Evolutionary conservation across 2,797 vertebrate genomes (phyloP).

Genomic region (Chromobotia macracanthus): DNA sequence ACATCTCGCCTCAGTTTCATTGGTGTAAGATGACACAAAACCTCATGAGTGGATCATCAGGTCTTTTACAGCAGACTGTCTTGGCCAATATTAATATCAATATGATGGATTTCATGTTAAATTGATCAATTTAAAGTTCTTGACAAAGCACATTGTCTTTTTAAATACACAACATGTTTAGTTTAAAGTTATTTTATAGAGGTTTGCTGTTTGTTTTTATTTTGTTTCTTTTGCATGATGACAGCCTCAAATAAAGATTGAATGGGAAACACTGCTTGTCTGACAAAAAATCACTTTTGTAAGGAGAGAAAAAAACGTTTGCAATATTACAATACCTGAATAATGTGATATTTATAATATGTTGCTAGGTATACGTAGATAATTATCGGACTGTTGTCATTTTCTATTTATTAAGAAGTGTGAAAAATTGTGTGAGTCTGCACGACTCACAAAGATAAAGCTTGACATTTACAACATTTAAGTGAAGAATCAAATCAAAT

Average conservation of each 20-base stretch:
- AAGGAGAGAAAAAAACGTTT: background rate
- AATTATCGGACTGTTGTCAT: too few relatives aligned
- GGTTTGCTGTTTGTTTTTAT: slow-evolving; percentile 43
- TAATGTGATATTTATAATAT: too few relatives aligned
- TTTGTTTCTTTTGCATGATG: slow-evolving; percentile 67
- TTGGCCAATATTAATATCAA: slow-evolving; percentile 44
- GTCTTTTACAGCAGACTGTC: background rate
- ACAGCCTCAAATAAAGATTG: slow-evolving; percentile 73
- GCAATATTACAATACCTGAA: background rate
- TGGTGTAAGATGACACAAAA: background rate
- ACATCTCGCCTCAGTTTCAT: background rate
- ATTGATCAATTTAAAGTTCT: slow-evolving; percentile 8
- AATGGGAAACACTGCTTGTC: slow-evolving; percentile 59
- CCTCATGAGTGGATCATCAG: background rate
- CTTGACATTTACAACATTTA: too few relatives aligned
- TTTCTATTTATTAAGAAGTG: too few relatives aligned
- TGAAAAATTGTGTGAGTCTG: too few relatives aligned
- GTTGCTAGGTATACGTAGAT: too few relatives aligned
- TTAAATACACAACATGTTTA: slow-evolving; percentile 9
- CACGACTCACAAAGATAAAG: too few relatives aligned
- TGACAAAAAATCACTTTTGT: background rate
- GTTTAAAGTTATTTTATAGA: background rate
- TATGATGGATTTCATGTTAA: slow-evolving; percentile 59
- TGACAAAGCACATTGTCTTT: slow-evolving; percentile 14
- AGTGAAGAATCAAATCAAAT: too few relatives aligned